Evolutionary conservation across 2,888 invertebrate genomes (phyloP).

Genomic region (Drosophila antonietae): DNA sequence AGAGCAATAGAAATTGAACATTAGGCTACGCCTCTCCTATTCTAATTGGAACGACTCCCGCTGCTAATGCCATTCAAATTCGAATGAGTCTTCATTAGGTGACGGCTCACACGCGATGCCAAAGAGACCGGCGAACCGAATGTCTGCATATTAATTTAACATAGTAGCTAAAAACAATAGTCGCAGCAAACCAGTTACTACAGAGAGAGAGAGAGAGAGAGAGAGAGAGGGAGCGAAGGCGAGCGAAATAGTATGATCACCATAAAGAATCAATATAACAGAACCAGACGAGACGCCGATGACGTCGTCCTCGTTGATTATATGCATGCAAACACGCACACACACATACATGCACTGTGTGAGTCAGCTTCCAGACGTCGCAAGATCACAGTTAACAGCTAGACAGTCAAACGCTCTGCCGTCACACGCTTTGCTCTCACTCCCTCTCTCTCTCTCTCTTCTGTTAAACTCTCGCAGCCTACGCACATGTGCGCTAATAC

Average conservation of each 20-base stretch:
- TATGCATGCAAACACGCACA: constrained; percentile 20
- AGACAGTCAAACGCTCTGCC: constrained; percentile 22
- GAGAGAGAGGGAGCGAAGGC: no score
- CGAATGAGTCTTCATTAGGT: constrained; percentile 31
- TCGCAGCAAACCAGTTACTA: constrained; percentile 44
- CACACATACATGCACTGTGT: constrained; percentile 15
- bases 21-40: constrained; percentile 43
- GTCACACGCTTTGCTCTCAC: neutral
- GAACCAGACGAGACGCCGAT: constrained; percentile 38
- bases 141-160: constrained; percentile 50
- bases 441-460: neutral
- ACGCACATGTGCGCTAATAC: constrained; percentile 32
- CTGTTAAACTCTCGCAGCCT: constrained; percentile 31
- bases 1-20: neutral
- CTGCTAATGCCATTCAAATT: constrained; percentile 35
- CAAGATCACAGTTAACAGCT: constrained; percentile 44
- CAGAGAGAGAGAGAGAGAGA: neutral
- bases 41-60: constrained; percentile 32
- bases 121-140: constrained; percentile 65
- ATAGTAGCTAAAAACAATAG: constrained; percentile 38
- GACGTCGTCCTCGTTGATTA: constrained; percentile 53
- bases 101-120: constrained; percentile 49
- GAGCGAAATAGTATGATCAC: neutral
- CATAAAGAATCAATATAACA: constrained; percentile 37
- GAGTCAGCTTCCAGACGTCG: constrained; percentile 57